Conservation (phyloP, 1,140 invertebrate species). For the Pentalonia nigronervosa region DNA sequence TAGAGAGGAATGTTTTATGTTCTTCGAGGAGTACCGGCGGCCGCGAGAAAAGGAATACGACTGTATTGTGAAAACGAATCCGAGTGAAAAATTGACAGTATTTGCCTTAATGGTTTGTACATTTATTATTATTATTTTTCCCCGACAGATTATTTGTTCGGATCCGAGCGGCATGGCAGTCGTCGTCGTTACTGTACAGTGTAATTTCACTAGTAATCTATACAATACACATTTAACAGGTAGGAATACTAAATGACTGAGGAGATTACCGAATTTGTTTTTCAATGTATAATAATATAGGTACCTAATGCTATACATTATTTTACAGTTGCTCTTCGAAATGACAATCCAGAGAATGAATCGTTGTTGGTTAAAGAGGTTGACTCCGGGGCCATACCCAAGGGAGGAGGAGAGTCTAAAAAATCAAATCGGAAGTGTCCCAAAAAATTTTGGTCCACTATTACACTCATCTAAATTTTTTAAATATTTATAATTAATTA, state of each 20-base stretch:
- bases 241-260: background rate
- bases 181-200: background rate
- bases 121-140: conserved; percentile 32
- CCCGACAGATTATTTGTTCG: conserved; percentile 4
- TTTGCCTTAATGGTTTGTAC: conserved; percentile 33
- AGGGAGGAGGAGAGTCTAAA: background rate
- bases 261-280: background rate
- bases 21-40: background rate
- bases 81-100: conserved; percentile 51
- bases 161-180: background rate
- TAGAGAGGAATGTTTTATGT: conserved; percentile 16
- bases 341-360: background rate
- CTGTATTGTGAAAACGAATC: conserved; percentile 36
- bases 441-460: background rate
- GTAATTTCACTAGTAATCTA: background rate
- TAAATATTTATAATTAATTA: no score
- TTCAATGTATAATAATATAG: background rate
- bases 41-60: conserved; percentile 21
- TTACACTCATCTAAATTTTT: background rate
- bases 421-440: background rate
- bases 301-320: background rate
- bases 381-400: no score
- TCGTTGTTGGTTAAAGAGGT: background rate
- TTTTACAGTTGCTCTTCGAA: background rate
- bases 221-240: background rate